Evolutionary conservation across 2,888 invertebrate species (phyloP).

Genomic region (Mythimna impura): DNA sequence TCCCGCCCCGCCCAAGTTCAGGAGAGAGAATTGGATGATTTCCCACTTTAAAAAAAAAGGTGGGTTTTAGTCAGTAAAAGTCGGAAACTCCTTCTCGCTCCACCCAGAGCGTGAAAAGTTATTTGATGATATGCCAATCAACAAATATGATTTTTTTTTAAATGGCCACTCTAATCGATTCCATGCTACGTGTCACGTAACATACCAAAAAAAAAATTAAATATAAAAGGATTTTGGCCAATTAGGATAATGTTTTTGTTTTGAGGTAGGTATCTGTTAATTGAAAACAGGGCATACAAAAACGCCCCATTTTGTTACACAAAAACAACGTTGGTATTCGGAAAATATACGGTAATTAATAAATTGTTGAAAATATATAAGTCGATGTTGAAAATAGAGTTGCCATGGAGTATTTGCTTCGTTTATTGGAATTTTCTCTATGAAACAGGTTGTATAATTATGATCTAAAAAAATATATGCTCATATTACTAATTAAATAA

Average conservation of each 20-base stretch:
- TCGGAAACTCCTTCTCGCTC: too few relatives aligned
- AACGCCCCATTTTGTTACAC: slow-evolving; percentile 6
- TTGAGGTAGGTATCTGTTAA: slow-evolving; percentile 16
- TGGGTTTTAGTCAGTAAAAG: too few relatives aligned
- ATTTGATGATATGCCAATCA: too few relatives aligned
- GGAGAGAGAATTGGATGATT: too few relatives aligned
- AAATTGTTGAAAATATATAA: not conserved
- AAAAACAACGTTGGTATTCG: not conserved
- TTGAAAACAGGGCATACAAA: slow-evolving; percentile 17
- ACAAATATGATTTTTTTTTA: too few relatives aligned
- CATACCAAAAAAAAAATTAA: slow-evolving; percentile 1
- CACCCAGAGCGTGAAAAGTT: too few relatives aligned
- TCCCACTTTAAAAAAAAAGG: too few relatives aligned
- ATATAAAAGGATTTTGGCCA: slow-evolving; percentile 28
- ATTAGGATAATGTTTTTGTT: slow-evolving; percentile 28
- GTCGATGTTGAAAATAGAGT: not conserved
- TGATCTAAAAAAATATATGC: too few relatives aligned
- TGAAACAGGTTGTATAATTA: too few relatives aligned
- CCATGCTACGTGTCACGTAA: not conserved
- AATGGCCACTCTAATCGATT: not conserved
- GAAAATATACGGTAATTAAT: slow-evolving; percentile 1
- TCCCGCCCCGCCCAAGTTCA: too few relatives aligned
- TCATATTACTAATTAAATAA: too few relatives aligned
- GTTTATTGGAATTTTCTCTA: not conserved
- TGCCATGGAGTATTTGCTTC: not conserved